phyloP scores from a whole-genome alignment of 1,140 invertebrate species.

The Oncopodura yosiiana region DNA sequence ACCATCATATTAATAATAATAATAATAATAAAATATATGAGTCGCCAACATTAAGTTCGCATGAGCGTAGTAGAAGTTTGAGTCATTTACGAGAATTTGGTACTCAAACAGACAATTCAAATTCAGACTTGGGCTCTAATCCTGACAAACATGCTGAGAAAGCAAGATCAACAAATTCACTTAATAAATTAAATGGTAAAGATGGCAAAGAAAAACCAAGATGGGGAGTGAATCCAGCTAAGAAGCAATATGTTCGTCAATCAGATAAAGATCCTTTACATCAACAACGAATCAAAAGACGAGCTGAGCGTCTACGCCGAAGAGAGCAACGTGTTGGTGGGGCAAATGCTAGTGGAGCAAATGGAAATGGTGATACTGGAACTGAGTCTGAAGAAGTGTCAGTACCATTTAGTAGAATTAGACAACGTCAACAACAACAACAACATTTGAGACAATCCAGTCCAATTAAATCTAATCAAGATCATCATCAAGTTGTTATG shows the following conservation, averaged over 20 bases:
- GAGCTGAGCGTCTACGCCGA: constrained; percentile 36
- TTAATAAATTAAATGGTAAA: constrained; percentile 1
- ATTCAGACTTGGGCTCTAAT: constrained; percentile 35
- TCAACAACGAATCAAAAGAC: constrained; percentile 52
- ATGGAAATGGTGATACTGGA: constrained; percentile 10
- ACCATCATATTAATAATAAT: no score
- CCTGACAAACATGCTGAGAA: constrained; percentile 10
- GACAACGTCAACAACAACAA: neutral
- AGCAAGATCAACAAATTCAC: constrained; percentile 19
- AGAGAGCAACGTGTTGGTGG: neutral
- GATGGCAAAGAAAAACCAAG: constrained; percentile 46
- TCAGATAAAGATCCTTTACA: constrained; percentile 66
- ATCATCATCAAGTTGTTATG: neutral
- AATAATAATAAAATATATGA: no score
- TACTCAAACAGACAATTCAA: constrained; percentile 63
- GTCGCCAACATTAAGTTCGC: no score
- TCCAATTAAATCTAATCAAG: neutral
- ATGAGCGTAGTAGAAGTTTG: no score
- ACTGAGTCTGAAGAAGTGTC: constrained; percentile 26
- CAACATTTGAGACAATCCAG: neutral
- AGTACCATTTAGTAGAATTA: constrained; percentile 4
- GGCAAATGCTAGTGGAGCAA: neutral
- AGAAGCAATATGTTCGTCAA: constrained; percentile 61
- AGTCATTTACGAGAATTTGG: constrained; percentile 44
- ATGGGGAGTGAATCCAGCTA: constrained; percentile 57